A percentile compares a stretch with the other conserved stretches of the same genome.
These are phyloP conservation scores for Eristalis pertinax DNA, from an alignment of 2,888 invertebrate species.

Conservation along the genomic window DNA sequence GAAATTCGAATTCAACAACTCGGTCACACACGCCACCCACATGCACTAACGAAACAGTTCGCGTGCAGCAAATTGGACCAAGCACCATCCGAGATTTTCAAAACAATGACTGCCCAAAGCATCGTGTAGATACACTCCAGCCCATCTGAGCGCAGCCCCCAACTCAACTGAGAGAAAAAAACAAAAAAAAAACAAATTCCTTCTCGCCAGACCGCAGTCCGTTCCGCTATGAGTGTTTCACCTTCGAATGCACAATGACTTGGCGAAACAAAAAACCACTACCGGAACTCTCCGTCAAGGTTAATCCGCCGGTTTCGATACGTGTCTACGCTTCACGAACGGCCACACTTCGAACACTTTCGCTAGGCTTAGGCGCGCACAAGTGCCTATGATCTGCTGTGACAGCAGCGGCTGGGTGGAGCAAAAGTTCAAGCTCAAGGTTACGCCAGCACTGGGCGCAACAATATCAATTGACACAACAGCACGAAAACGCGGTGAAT, in stretches of 20 bases:
- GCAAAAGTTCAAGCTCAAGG: not conserved
- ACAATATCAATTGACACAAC: not conserved
- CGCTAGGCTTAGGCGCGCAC: not conserved
- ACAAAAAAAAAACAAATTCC: too few relatives aligned
- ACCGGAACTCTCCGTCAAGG: not conserved
- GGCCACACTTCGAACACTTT: not conserved
- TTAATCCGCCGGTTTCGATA: not conserved
- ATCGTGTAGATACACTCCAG: not conserved
- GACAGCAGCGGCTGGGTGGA: not conserved
- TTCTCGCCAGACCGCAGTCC: not conserved
- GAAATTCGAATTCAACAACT: too few relatives aligned
- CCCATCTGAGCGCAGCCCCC: not conserved
- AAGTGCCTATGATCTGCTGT: not conserved
- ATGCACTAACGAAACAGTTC: too few relatives aligned
- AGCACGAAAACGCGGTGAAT: not conserved
- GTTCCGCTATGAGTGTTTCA: not conserved
- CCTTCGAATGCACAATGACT: not conserved
- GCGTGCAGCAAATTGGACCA: too few relatives aligned
- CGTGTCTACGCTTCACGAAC: not conserved
- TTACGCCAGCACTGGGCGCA: not conserved
- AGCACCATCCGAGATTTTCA: too few relatives aligned
- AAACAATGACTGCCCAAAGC: too few relatives aligned
- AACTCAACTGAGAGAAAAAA: not conserved
- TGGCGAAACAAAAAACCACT: not conserved
- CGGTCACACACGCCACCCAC: too few relatives aligned